Base-by-base conservation (phyloP, 2,888 invertebrate genomes). In the Mesoligia furuncula region DNA sequence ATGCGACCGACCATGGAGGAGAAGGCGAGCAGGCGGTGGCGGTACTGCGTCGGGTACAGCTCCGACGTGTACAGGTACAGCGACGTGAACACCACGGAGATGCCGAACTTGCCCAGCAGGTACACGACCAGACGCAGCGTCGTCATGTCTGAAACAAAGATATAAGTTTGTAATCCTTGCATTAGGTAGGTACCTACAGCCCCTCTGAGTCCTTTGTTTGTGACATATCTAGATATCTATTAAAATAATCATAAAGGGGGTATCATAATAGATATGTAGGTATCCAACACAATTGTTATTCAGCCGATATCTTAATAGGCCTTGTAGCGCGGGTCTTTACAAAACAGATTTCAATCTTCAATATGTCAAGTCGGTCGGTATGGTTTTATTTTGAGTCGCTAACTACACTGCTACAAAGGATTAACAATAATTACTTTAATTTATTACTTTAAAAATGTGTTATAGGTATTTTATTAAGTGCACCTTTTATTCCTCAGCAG, bases 1-100 rank as follows among this genome's bases (percentile, higher is more conserved):
- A 98, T 93, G 39, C 98, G 96, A 0, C 98, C 98, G 77, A 98
- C 96, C 98, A 98, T 98, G 24, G 98, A 98, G 86, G 98, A 98
- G 87, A 97, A 97, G 6, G 97, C 98, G 51, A 98, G 96, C 81
- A 98, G 94, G 65, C 97, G 97, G 92, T 98, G 98, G 0, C 98
- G 96, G 83, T 97, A 96, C 90, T 97, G 97, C 39, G 98, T 98
- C 4, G 98, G 98, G 91, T 98, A 98, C 90, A 98, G 96, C 94
- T 98, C 98, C 8, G 98, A 97, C 0, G 98, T 98, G 90, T 96
- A 98, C 87, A 98, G 95, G 92, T 98, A 98, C 83, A 98, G 91
- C 0, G 97, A 97, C 67, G 97, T 97, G 91, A 98, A 97, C 69
- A 98, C 97, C 80, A 97, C 95, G 0, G 98, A 97, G 69, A 98